Evolutionary conservation across 2,797 vertebrate genomes (phyloP).

Genomic region (Rhodeus uyekii): DNA sequence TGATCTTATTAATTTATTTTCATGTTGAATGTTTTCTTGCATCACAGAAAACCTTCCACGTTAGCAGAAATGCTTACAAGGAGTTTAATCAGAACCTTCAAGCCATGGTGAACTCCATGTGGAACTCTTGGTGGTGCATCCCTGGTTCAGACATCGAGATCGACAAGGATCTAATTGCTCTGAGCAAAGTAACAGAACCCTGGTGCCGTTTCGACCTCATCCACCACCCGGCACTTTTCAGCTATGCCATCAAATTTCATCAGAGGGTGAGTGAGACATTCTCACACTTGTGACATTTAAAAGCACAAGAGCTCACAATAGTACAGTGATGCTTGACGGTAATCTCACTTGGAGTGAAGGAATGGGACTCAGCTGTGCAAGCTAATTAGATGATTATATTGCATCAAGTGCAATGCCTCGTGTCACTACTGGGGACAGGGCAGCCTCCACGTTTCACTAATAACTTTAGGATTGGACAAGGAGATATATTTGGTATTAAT

Average conservation of each 20-base stretch:
- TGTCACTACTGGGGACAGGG: background rate
- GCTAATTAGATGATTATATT: constrained; percentile 27
- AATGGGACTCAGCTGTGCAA: constrained; percentile 3
- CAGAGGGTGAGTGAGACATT: constrained; percentile 74
- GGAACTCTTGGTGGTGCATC: constrained; percentile 84
- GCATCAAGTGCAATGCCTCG: constrained; percentile 1
- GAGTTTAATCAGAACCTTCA: constrained; percentile 87
- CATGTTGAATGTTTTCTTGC: background rate
- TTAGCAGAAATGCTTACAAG: constrained; percentile 81
- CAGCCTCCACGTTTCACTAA: constrained; percentile 56
- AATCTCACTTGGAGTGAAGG: background rate
- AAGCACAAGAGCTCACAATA: background rate
- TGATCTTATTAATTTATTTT: background rate
- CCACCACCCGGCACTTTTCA: constrained; percentile 86
- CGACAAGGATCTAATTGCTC: constrained; percentile 73
- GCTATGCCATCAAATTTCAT: constrained; percentile 83
- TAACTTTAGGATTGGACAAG: constrained; percentile 57
- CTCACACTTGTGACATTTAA: background rate
- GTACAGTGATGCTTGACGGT: background rate
- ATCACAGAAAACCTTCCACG: constrained; percentile 72
- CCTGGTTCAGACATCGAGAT: constrained; percentile 73
- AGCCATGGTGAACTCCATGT: constrained; percentile 88
- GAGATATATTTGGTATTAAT: constrained; percentile 70
- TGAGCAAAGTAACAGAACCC: constrained; percentile 70
- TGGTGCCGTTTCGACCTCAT: constrained; percentile 81